Evolutionary conservation across 2,888 invertebrate genomes (phyloP), one percentile per base, ranked within the genome.

Genomic region (Campoplex capitator): DNA sequence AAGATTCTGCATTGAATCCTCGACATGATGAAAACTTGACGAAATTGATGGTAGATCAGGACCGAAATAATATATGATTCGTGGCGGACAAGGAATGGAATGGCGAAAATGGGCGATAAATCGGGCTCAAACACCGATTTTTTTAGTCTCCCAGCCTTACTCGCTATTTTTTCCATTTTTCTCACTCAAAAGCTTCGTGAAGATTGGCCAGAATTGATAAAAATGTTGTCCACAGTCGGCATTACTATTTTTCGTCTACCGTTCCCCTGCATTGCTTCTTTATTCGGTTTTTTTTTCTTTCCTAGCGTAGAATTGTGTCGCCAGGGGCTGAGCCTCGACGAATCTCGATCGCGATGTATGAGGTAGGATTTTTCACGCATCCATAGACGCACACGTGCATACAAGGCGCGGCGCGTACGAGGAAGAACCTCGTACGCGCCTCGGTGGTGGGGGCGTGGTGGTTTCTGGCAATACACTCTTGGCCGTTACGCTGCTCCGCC

Each of bases 121-220:
- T 81, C 70, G 28, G 23, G 35, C 18, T 76, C 35, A 62, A 67
- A 68, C 75, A 75, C 48, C 23, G 13, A 67, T 65, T 58, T 65
- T 38, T 56, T 32, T 56, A 54, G 23, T 23, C 6, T 48, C 35
- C 51, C 7, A 54, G 48, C 38, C 62, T 35, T 58, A 45, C 45
- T 67, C 56, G 3, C 45, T 23, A 79, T 38, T 71, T 79, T 51
- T 83, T 54, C 54, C 38, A 68, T 68, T 54, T 56, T 45, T 68
- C 42, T 11, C 51, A 38, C 28, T 80, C 68, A 6, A 54, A 18
- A 45, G 88, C 74, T 92, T 90, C 90, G 77, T 91, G 90, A 85
- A 85, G 89, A 91, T 93, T 92, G 91, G 86, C 88, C 85, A 62
- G 48, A n/a, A 92, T 88, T 87, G 90, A 90, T 91, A 92, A 90